Evolutionary conservation across 2,797 vertebrate genomes (phyloP).

Genomic region (Vultur gryphus): DNA sequence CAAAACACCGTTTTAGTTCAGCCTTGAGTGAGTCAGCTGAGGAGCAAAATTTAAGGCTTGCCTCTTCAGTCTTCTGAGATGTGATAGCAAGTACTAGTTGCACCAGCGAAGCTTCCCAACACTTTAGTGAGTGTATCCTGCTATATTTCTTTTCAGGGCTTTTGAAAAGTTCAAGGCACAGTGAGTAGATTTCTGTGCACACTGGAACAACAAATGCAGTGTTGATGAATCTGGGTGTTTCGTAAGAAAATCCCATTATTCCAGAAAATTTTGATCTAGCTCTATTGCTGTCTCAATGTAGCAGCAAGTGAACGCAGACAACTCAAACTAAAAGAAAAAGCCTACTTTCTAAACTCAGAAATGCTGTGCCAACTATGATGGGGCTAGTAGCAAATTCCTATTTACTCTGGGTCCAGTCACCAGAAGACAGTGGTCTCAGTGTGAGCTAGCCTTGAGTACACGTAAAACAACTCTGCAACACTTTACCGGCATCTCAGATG

Average conservation of each 20-base stretch:
- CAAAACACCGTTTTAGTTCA: background rate
- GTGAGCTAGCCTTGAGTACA: background rate
- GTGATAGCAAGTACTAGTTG: background rate
- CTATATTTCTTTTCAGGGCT: background rate
- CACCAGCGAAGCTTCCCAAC: background rate
- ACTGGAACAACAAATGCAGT: background rate
- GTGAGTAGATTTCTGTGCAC: background rate
- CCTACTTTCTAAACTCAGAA: background rate
- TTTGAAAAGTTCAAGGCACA: background rate
- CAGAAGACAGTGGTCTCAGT: background rate
- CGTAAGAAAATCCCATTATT: background rate
- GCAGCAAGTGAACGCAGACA: background rate
- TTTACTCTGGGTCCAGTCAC: background rate
- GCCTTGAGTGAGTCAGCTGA: background rate
- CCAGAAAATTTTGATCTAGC: background rate
- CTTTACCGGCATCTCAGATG: background rate
- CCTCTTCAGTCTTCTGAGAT: background rate
- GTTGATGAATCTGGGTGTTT: background rate
- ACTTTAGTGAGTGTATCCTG: background rate
- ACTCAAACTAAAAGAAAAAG: background rate
- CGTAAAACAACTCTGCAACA: background rate
- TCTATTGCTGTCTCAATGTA: background rate
- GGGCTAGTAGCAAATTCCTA: background rate
- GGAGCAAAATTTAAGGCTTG: background rate
- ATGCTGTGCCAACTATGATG: rapidly evolving